Percentiles rank a stretch among this genome's conserved stretches.
Conservation (phyloP, 2,888 invertebrate genomes). For the Micropterix aruncella region DNA sequence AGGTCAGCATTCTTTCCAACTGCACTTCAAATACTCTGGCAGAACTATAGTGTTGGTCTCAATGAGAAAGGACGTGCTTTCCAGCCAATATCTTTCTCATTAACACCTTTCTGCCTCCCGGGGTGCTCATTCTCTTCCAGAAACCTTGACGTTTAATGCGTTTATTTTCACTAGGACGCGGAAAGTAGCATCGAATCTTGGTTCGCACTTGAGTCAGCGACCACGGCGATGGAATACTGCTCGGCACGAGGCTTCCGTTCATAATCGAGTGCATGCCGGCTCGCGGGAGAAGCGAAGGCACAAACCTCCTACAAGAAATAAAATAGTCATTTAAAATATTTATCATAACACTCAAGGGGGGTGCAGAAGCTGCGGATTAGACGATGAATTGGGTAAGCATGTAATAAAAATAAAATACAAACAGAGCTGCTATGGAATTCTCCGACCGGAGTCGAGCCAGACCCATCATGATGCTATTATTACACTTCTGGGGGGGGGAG, state of each 20-base stretch:
- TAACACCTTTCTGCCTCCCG: conserved; percentile 49
- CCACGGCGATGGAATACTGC: background rate
- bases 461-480: too few relatives aligned
- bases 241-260: background rate
- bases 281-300: background rate
- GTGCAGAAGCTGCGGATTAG: too few relatives aligned
- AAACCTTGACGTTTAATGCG: conserved; percentile 60
- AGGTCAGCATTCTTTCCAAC: too few relatives aligned
- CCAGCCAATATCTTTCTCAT: conserved; percentile 70
- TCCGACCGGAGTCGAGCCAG: too few relatives aligned
- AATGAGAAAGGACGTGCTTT: conserved; percentile 53
- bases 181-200: conserved; percentile 46
- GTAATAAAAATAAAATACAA: too few relatives aligned
- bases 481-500: too few relatives aligned
- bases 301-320: background rate
- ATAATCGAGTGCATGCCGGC: background rate
- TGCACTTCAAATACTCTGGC: too few relatives aligned
- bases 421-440: too few relatives aligned
- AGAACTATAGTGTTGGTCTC: too few relatives aligned
- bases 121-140: conserved; percentile 52
- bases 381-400: too few relatives aligned
- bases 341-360: too few relatives aligned
- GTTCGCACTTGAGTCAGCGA: background rate
- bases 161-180: conserved; percentile 57
- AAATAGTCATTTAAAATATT: too few relatives aligned